Base-by-base conservation (phyloP, 1,140 invertebrate species). In the Dendroctonus ponderosae region DNA sequence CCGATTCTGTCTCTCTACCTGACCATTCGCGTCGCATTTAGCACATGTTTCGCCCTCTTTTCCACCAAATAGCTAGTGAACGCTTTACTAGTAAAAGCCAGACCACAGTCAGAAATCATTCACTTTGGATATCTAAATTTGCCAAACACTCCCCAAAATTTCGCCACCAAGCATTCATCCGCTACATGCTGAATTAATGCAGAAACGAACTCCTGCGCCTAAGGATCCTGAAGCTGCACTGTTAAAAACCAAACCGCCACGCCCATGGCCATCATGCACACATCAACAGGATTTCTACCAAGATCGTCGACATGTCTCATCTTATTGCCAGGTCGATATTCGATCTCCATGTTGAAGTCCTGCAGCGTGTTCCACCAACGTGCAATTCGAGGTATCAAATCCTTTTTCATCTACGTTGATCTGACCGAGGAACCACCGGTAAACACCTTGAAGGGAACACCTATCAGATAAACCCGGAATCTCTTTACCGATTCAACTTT, bases 391-490 rank as follows among this genome's bases (percentile, higher is more conserved):
- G 7, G 43, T 44, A 44, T 7, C 43, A 44, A n/a, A 44, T 44
- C n/a, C n/a, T 44, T 44, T 44, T 44, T 7, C 7, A 44, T 44
- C 43, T 7, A 44, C 7, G 43, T 44, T 44, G 43, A 44, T n/a
- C 43, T 7, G 7, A 44, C n/a, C 43, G 43, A 7, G 7, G 43
- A 44, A n/a, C 43, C 7, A 44, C n/a, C n/a, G 43, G 43, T 44
- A 7, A 7, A 7, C 43, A 44, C 43, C n/a, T 44, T 44, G n/a
- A 44, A 44, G n/a, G 7, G 43, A 7, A 44, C 43, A n/a, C 43
- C 43, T 7, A 44, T 44, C n/a, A 44, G 43, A 44, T 44, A 44
- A 44, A 44, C 43, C 43, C 43, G 43, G n/a, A 44, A 44, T 44
- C 43, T 7, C 43, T 44, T 44, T n/a, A 44, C 43, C n/a, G 43